These are phyloP conservation scores for Heteromurus nitidus DNA, from an alignment of 2,888 invertebrate genomes.

Conservation along the genomic window DNA sequence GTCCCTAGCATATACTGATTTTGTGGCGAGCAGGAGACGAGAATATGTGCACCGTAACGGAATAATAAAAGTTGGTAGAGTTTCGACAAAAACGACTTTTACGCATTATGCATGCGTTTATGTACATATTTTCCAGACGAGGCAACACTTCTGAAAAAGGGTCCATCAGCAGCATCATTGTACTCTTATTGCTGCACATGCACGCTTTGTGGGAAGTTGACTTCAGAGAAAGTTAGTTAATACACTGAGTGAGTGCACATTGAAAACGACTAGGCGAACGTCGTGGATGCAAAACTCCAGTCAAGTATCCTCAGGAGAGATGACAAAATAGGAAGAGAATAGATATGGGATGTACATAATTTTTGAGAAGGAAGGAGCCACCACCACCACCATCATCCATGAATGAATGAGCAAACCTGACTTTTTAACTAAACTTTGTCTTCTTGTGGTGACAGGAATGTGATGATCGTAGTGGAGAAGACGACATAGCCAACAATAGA, in stretches of 20 bases:
- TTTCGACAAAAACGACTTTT: slow-evolving; percentile 38
- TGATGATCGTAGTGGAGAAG: slow-evolving; percentile 17
- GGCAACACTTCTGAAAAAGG: not conserved
- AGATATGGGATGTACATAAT: too few species aligned
- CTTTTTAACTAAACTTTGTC: slow-evolving; percentile 20
- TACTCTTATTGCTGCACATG: not conserved
- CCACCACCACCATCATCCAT: not conserved
- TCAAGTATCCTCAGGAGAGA: slow-evolving; percentile 52
- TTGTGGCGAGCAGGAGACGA: too few species aligned
- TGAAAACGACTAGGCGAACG: slow-evolving; percentile 10
- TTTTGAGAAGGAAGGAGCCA: not conserved
- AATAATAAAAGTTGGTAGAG: slow-evolving; percentile 48
- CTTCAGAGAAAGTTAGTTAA: slow-evolving; percentile 52
- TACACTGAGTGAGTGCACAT: slow-evolving; percentile 11
- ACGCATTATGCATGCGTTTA: slow-evolving; percentile 51
- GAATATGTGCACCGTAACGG: slow-evolving; percentile 33
- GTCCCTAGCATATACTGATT: too few species aligned
- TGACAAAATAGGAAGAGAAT: slow-evolving; percentile 36
- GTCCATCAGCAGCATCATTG: not conserved
- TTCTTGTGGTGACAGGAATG: slow-evolving; percentile 39
- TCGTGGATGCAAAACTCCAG: slow-evolving; percentile 20
- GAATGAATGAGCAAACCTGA: slow-evolving; percentile 40
- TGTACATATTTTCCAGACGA: slow-evolving; percentile 16
- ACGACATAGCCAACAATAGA: too few species aligned
- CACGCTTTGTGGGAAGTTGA: not conserved